Evolutionary conservation across 2,113 vertebrate species (phyloP).

Genomic region (Albula goreensis): DNA sequence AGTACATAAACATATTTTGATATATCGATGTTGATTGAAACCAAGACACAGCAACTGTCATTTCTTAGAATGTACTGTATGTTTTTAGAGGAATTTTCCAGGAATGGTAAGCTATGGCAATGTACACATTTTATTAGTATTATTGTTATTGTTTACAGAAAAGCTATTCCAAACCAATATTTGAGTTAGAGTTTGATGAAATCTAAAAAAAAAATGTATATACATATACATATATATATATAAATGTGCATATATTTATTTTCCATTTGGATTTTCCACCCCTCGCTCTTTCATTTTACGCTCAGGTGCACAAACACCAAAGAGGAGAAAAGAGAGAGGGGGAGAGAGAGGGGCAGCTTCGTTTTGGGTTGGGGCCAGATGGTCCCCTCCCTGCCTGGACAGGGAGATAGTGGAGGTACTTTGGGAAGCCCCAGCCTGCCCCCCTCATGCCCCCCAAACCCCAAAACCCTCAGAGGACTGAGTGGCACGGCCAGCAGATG

Average conservation of each 20-base stretch:
- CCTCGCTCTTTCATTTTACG: constrained; percentile 1
- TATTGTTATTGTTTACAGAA: neutral
- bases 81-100: neutral
- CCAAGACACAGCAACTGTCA: neutral
- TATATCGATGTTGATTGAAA: too few species aligned
- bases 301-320: neutral
- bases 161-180: neutral
- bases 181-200: neutral
- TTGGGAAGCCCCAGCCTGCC: neutral
- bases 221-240: neutral
- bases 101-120: neutral
- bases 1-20: too few species aligned
- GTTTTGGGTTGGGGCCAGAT: neutral
- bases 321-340: neutral
- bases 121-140: neutral
- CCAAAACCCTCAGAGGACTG: constrained; percentile 51
- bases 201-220: neutral
- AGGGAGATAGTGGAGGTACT: constrained; percentile 4
- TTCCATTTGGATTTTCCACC: neutral
- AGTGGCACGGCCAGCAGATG: constrained; percentile 45
- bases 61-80: neutral
- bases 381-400: neutral
- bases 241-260: neutral
- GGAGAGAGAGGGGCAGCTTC: neutral
- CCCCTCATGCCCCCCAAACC: neutral